Base-by-base conservation (phyloP, 2,797 vertebrate species). In the Hemitrygon akajei region DNA sequence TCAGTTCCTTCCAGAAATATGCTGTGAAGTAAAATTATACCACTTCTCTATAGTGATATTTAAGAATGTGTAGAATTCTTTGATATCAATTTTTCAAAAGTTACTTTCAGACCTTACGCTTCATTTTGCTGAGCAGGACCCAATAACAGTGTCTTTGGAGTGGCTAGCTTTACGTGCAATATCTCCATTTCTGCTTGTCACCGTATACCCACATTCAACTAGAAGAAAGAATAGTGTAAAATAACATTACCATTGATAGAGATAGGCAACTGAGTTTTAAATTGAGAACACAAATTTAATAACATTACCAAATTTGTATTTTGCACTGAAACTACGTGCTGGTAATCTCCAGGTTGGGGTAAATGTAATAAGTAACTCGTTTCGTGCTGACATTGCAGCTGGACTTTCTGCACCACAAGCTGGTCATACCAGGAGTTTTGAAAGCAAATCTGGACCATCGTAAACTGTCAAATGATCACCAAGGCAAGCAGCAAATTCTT, bases 401-500 rank as follows among this genome's bases (percentile, higher is more conserved):
- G 91, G 91, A 92, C 56, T 75, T 37, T 92, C 91, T 92, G 91
- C 40, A 92, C 91, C 91, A 92, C 91, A 92, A 30, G 14, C 25
- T 75, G 91, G 91, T 75, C 71, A 37, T 16, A 73, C 69, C 47
- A 92, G 69, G 37, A 92, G 1, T 18, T 56, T 7, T 47, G 11
- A 27, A 75, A 75, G 40, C 7, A 12, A 30, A 92, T 56, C 96
- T 89, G 94, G 94, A 91, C 96, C 95, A 76, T 96, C 95, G 94
- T 96, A 96, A 94, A 96, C 89, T 93, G 94, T 96, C 93, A 96
- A 7, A 27, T 95, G 96, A 93, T 96, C 96, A 93, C 94, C 58
- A 93, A 94, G 92, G 94, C 95, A 96, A 27, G 73, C 93, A 73
- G 12, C 93, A 10, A 95, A 95, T 81, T 7, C 25, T 79, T 95